Percentiles rank a stretch among this genome's conserved stretches.
phyloP scores from a whole-genome alignment of 2,888 invertebrate genomes.

The Carterocephalus palaemon region DNA sequence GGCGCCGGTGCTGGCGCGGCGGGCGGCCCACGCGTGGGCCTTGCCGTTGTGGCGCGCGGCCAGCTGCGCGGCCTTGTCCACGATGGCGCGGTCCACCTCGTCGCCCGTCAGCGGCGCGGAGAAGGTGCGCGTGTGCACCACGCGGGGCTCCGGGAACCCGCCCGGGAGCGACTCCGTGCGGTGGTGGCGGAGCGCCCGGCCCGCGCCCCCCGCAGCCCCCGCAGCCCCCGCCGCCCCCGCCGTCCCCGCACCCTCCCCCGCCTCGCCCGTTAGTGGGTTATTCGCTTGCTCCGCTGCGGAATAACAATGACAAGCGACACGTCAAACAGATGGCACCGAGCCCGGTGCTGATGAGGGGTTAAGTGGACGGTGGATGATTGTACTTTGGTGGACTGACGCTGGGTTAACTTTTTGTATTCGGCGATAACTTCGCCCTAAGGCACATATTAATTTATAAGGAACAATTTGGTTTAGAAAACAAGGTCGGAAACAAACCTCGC shows the following conservation, averaged over 20 bases:
- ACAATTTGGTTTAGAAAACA: too few relatives aligned
- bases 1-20: constrained; percentile 70
- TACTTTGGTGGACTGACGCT: too few relatives aligned
- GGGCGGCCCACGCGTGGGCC: constrained; percentile 52
- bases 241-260: constrained; percentile 46
- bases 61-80: constrained; percentile 46
- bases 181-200: constrained; percentile 59
- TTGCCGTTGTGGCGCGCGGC: constrained; percentile 39
- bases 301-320: constrained; percentile 69
- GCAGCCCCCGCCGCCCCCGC: constrained; percentile 52
- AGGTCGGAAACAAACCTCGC: too few relatives aligned
- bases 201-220: constrained; percentile 50
- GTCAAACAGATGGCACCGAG: constrained; percentile 67
- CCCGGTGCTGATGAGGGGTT: constrained; percentile 53
- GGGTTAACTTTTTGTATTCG: too few relatives aligned
- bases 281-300: constrained; percentile 69
- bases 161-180: constrained; percentile 65
- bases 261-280: constrained; percentile 69
- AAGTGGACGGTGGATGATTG: constrained; percentile 32
- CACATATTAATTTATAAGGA: too few relatives aligned
- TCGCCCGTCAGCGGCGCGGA: constrained; percentile 83
- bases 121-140: constrained; percentile 82
- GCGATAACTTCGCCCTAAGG: too few relatives aligned
- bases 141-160: constrained; percentile 64
- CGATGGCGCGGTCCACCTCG: constrained; percentile 56